These are phyloP conservation scores for Ictalurus punctatus DNA, from an alignment of 2,113 vertebrate species.

Conservation along the genomic window DNA sequence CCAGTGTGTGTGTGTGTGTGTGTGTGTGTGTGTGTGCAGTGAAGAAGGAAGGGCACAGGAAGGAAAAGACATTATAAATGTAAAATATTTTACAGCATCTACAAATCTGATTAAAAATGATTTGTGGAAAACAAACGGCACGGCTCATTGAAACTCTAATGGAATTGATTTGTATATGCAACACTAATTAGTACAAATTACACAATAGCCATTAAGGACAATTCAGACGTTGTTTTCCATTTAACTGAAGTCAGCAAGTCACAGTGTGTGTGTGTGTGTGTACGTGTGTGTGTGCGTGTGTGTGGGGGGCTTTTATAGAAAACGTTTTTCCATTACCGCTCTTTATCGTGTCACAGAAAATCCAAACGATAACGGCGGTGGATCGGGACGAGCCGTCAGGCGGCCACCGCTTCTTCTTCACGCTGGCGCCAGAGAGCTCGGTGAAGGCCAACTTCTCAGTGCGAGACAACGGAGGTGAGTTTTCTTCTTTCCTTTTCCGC, in stretches of 20 bases:
- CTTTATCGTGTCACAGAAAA: constrained; percentile 74
- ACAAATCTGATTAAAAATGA: constrained; percentile 36
- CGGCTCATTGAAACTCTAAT: constrained; percentile 1
- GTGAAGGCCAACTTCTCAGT: constrained; percentile 87
- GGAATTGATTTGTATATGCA: constrained; percentile 17
- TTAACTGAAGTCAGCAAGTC: constrained; percentile 8
- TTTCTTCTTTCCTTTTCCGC: not conserved
- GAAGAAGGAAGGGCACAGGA: not conserved
- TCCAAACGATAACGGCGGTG: constrained; percentile 89
- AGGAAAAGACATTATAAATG: not conserved
- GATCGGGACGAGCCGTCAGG: constrained; percentile 84
- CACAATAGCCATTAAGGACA: constrained; percentile 12
- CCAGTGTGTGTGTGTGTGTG: not conserved
- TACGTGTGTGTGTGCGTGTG: constrained; percentile 5
- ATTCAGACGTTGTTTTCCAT: constrained; percentile 9
- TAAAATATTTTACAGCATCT: constrained; percentile 19
- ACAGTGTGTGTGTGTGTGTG: not conserved
- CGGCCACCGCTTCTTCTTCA: constrained; percentile 90
- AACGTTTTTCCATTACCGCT: constrained; percentile 48
- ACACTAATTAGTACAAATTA: constrained; percentile 26
- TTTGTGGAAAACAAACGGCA: constrained; percentile 10
- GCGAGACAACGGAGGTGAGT: constrained; percentile 88
- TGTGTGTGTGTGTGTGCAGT: not conserved
- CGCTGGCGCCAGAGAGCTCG: constrained; percentile 79
- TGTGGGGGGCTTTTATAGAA: not conserved